These are phyloP conservation scores for Diachrysia chrysitis DNA, from an alignment of 2,888 invertebrate species.

Conservation along the genomic window DNA sequence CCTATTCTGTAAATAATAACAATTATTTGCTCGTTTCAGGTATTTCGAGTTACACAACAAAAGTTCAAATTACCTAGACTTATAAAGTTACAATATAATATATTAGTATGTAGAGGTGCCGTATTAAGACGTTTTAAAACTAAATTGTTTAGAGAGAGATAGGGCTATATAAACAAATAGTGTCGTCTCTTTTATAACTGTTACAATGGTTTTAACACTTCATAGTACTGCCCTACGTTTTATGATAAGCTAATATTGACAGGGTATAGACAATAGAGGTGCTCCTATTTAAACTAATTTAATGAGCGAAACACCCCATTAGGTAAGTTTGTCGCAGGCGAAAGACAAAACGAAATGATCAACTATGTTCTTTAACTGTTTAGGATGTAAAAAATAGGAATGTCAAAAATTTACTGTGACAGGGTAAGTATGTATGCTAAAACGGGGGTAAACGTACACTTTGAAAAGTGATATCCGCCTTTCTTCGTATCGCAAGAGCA, in stretches of 20 bases:
- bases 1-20: too few relatives aligned
- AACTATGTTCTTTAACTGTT: not conserved
- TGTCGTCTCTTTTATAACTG: too few relatives aligned
- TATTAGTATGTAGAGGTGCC: constrained; percentile 10
- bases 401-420: too few relatives aligned
- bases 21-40: constrained; percentile 38
- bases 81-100: constrained; percentile 25
- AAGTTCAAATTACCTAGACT: constrained; percentile 39
- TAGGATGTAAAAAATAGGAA: too few relatives aligned
- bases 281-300: constrained; percentile 37
- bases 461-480: too few relatives aligned
- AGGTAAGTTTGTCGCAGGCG: constrained; percentile 3
- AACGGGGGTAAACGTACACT: too few relatives aligned
- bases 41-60: constrained; percentile 15
- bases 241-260: constrained; percentile 50
- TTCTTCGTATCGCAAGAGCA: too few relatives aligned
- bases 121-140: not conserved
- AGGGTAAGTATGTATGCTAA: too few relatives aligned
- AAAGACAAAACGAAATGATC: not conserved
- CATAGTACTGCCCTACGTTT: constrained; percentile 19
- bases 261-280: constrained; percentile 57
- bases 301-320: constrained; percentile 46
- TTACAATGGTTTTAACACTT: not conserved
- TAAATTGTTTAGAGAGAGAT: not conserved
- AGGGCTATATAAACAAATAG: too few relatives aligned